Evolutionary conservation across 2,113 vertebrate species (phyloP).

Genomic region (Rhinolophus ferrumequinum): DNA sequence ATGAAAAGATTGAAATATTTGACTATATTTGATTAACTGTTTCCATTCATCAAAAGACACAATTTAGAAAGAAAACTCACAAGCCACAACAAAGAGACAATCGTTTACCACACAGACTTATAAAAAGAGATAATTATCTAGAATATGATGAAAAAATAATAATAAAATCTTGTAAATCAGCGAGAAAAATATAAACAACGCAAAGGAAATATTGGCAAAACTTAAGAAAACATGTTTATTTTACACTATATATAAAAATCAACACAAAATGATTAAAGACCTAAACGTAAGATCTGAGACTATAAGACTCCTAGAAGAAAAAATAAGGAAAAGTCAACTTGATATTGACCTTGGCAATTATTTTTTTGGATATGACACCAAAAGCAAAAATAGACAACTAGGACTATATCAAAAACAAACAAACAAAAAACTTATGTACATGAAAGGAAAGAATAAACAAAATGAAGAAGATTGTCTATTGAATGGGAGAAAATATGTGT

Average conservation of each 20-base stretch:
- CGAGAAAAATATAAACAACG: neutral
- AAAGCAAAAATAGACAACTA: neutral
- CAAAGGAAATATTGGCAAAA: neutral
- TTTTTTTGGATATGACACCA: neutral
- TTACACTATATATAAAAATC: neutral
- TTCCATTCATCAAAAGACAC: neutral
- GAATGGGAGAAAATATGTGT: neutral
- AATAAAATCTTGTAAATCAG: neutral
- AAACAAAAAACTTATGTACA: neutral
- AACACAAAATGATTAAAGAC: neutral
- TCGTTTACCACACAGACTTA: neutral
- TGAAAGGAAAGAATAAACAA: neutral
- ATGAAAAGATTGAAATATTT: neutral
- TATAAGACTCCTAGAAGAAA: neutral
- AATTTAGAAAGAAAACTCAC: neutral
- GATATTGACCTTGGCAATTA: neutral
- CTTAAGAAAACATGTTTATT: neutral
- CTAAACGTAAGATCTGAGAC: neutral
- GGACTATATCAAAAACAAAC: neutral
- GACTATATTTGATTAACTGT: neutral
- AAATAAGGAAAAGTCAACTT: neutral
- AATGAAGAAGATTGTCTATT: neutral
- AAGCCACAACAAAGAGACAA: neutral
- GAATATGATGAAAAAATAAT: neutral
- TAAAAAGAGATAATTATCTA: neutral